Conservation (phyloP, 2,113 vertebrate species). For the Anolis sagrei region DNA sequence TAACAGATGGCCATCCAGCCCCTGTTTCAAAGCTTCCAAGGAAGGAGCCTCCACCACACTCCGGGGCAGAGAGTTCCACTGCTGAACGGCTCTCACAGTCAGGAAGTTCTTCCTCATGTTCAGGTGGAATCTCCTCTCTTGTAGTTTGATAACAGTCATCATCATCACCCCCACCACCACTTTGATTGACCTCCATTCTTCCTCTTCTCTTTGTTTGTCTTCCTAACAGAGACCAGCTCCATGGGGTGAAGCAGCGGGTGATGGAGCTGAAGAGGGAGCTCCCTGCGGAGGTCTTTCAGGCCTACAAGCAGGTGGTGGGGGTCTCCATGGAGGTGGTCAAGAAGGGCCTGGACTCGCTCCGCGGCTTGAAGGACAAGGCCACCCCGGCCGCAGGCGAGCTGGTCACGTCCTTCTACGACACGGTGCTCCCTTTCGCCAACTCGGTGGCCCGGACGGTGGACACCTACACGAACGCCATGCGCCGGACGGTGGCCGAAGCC, state of each 20-base stretch:
- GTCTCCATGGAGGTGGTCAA: not conserved
- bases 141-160: too few relatives aligned
- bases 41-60: too few relatives aligned
- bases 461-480: not conserved
- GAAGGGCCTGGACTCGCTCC: not conserved
- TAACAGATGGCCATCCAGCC: too few relatives aligned
- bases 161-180: too few relatives aligned
- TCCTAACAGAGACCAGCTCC: not conserved
- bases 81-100: too few relatives aligned
- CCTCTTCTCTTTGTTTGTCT: too few relatives aligned
- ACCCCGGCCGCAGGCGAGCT: not conserved
- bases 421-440: not conserved
- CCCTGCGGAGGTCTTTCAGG: not conserved
- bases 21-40: too few relatives aligned
- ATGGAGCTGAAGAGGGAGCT: not conserved
- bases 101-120: too few relatives aligned
- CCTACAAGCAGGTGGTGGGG: not conserved
- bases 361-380: not conserved
- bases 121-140: too few relatives aligned
- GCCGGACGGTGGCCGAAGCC: not conserved
- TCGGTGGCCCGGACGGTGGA: not conserved
- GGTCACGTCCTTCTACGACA: not conserved
- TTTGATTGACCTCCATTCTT: too few relatives aligned
- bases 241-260: not conserved
- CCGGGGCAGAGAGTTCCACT: too few relatives aligned